phyloP scores from a whole-genome alignment of 2,113 vertebrate species.

The Hirundichthys speculiger region DNA sequence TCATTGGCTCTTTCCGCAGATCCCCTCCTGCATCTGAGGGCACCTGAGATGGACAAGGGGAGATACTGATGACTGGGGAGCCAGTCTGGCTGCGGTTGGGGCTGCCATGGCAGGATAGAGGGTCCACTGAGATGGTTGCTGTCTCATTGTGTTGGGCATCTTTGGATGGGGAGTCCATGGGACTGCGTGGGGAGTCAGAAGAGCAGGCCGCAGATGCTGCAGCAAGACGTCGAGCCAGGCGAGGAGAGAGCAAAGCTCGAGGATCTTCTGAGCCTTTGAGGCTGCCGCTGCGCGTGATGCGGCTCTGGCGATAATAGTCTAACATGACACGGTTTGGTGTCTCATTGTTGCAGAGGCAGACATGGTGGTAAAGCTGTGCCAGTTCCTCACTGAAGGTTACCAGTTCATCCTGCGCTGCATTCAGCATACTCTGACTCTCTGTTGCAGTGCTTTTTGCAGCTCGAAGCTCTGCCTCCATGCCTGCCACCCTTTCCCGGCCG shows the following conservation, averaged over 20 bases:
- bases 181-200: conserved; percentile 78
- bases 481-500: conserved; percentile 83
- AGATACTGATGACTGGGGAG: conserved; percentile 84
- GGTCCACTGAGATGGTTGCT: conserved; percentile 47
- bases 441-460: conserved; percentile 82
- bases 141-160: conserved; percentile 43
- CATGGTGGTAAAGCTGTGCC: conserved; percentile 97
- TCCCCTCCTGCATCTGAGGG: conserved; percentile 87
- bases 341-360: conserved; percentile 98
- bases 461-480: conserved; percentile 91
- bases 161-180: conserved; percentile 85
- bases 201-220: conserved; percentile 78
- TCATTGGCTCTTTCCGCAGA: conserved; percentile 97
- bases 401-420: conserved; percentile 93
- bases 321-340: conserved; percentile 98
- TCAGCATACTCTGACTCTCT: conserved; percentile 92
- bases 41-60: conserved; percentile 86
- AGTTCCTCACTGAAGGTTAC: conserved; percentile 97
- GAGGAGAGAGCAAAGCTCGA: conserved; percentile 90
- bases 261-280: conserved; percentile 93
- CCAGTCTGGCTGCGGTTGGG: conserved; percentile 83
- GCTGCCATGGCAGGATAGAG: conserved; percentile 72
- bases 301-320: conserved; percentile 96
- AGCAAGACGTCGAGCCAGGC: conserved; percentile 88
- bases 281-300: conserved; percentile 90